Evolutionary conservation across 2,797 vertebrate genomes (phyloP), one percentile per base, ranked within the genome.

Genomic region (Typhlichthys subterraneus): DNA sequence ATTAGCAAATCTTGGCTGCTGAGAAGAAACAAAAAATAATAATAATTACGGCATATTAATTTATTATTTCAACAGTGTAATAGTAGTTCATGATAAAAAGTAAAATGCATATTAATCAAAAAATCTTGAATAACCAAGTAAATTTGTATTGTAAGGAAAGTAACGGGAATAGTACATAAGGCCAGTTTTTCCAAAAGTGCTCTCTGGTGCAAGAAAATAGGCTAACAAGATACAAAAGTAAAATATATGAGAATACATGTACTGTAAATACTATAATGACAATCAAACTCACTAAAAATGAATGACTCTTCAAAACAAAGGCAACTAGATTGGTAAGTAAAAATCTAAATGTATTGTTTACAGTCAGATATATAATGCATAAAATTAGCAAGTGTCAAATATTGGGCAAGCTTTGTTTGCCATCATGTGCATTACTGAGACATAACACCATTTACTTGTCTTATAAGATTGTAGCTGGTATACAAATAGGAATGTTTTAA

Each of bases 41-140:
- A 23, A 23, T 23, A 23, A 23, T 23, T 23, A 42, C 4, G 6
- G 1, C 47, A 48, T 48, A 12, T 48, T 14, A 4, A 48, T 12
- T 48, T 12, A 48, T 12, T 12, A 48, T 48, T 12, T 12, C n/a
- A 54, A 54, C 17, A 53, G 2, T 53, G 17, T 31, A 13, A 54
- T 10, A 4, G 6, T 9, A 53, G 1, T 53, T 9, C 5, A 8
- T 11, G 7, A 5, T 9, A 10, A 11, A 54, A 6, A 13, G 12
- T 8, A 54, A 6, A 58, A 29, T 45, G 52, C 11, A 12, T 50
- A 15, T 46, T 13, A 23, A 33, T 33, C 38, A 12, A 45, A 13
- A 66, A 77, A 75, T 88, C 75, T 94, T 92, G 92, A 92, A 88
- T 92, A 87, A 81, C 70, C 77, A 85, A 88, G 71, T 75, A 87